Conservation (phyloP, 2,113 vertebrate genomes). For the Toxotes jaculatrix region DNA sequence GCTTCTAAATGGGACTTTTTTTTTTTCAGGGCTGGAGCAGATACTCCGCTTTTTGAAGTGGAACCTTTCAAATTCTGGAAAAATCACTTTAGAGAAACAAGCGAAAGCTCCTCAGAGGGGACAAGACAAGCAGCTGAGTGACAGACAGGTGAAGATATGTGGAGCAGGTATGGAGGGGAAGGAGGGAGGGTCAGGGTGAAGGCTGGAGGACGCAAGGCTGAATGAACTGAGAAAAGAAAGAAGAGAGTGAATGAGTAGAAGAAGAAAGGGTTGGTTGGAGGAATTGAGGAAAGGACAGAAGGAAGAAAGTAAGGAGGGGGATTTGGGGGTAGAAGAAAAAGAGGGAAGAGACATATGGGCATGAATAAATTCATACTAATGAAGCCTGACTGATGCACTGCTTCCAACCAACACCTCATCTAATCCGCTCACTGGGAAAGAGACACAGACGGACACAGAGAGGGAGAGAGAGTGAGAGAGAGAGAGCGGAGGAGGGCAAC, state of each 20-base stretch:
- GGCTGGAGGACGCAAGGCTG: conserved; percentile 1
- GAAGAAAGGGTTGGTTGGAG: conserved; percentile 26
- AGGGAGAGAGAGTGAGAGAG: conserved; percentile 43
- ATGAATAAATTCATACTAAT: conserved; percentile 87
- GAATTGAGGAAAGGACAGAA: conserved; percentile 45
- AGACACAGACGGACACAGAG: conserved; percentile 54
- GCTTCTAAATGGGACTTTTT: conserved; percentile 29
- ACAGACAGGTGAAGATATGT: conserved; percentile 43
- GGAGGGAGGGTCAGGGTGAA: background rate
- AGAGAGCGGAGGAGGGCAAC: conserved; percentile 32
- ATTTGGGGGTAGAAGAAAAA: conserved; percentile 50
- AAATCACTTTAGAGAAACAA: conserved; percentile 63
- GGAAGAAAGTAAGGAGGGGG: conserved; percentile 29
- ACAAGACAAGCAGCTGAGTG: conserved; percentile 43
- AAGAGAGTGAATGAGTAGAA: conserved; percentile 8
- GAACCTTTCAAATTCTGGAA: conserved; percentile 54
- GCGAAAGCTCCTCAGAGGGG: conserved; percentile 43
- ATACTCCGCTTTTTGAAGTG: conserved; percentile 44
- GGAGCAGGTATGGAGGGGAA: conserved; percentile 38
- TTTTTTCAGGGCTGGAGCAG: conserved; percentile 3
- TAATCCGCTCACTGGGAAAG: conserved; percentile 80
- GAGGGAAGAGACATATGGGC: conserved; percentile 76
- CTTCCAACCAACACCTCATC: conserved; percentile 83
- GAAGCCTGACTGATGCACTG: conserved; percentile 80
- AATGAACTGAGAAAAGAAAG: conserved; percentile 15